Evolutionary conservation across 2,113 vertebrate genomes (phyloP), one percentile per base, ranked within the genome.

Genomic region (Zosterops pallidus): DNA sequence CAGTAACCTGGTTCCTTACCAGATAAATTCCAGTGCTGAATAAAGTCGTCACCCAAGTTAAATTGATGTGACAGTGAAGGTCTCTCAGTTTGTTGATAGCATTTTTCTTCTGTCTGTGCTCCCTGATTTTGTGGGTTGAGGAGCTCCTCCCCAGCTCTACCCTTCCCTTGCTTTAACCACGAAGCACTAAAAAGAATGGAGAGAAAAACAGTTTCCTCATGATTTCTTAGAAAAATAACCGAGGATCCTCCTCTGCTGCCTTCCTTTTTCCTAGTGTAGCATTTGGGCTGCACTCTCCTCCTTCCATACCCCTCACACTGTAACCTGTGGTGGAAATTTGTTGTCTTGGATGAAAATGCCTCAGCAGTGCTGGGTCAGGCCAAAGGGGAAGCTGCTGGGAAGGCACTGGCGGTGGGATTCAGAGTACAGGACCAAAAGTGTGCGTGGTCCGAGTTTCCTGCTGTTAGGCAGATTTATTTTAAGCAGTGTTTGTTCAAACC

Each of bases 371-470:
- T 22, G 22, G 33, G 20, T 37, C 22, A 1, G 28, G 63, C 23
- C 24, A 0, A 0, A 10, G 41, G 52, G 62, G 75, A 60, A 9
- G 33, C 65, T 90, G 29, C 53, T 33, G 44, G 80, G 83, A 25
- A 59, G 16, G 35, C 12, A 0, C 24, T 31, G 41, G 35, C n/a
- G 79, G 37, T 50, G 47, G n/a, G 15, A 39, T 86, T 63, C n/a
- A 24, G 42, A 77, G 44, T n/a, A 6, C 57, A 42, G 18, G 31
- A 47, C 52, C 35, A 6, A 37, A 24, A 78, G 65, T 44, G 64
- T 55, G 74, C 0, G 0, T 16, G 60, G 29, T 21, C 29, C 0
- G 1, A 20, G 29, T 47, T 90, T 56, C 35, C 53, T 77, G 6
- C 86, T 89, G 29, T 6, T 47, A 59, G 64, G 47, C 2, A 4